Percentiles rank a stretch among this genome's conserved stretches.
Conservation (phyloP, 2,113 vertebrate genomes). For the Cebus imitator region DNA sequence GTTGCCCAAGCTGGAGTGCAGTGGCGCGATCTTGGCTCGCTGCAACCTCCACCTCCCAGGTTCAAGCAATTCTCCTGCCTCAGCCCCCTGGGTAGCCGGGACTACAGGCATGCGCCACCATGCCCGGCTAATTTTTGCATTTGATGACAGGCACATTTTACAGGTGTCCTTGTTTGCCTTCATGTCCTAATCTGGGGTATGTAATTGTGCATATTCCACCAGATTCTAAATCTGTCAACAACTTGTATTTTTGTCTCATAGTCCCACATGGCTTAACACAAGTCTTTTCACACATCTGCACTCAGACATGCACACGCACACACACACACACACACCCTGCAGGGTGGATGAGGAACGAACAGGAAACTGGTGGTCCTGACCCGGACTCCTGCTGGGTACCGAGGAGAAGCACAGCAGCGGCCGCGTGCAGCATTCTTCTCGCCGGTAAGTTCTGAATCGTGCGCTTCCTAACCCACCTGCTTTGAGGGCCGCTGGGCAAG, state of each 20-base stretch:
- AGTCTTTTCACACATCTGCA: not conserved
- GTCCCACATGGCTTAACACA: not conserved
- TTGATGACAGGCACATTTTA: no score
- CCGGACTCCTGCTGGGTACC: accelerated
- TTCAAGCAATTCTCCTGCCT: no score
- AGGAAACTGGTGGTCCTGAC: not conserved
- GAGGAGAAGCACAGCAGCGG: accelerated
- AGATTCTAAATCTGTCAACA: not conserved
- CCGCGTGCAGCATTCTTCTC: accelerated
- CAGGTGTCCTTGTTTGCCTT: no score
- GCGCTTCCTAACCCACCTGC: not conserved
- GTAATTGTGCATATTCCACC: not conserved
- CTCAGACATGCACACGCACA: not conserved
- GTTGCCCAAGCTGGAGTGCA: no score
- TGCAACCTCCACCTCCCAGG: no score
- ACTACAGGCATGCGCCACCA: no score
- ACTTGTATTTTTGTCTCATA: not conserved
- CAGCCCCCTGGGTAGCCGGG: no score
- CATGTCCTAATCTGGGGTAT: not conserved
- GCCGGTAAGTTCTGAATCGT: no score
- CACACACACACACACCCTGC: not conserved
- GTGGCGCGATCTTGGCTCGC: no score
- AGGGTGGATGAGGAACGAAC: accelerated
- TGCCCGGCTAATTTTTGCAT: no score
- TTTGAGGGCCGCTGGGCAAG: no score